A percentile compares a stretch with the other conserved stretches of the same genome.
Conservation (phyloP, 2,797 vertebrate genomes). For the Lacerta viridis region DNA sequence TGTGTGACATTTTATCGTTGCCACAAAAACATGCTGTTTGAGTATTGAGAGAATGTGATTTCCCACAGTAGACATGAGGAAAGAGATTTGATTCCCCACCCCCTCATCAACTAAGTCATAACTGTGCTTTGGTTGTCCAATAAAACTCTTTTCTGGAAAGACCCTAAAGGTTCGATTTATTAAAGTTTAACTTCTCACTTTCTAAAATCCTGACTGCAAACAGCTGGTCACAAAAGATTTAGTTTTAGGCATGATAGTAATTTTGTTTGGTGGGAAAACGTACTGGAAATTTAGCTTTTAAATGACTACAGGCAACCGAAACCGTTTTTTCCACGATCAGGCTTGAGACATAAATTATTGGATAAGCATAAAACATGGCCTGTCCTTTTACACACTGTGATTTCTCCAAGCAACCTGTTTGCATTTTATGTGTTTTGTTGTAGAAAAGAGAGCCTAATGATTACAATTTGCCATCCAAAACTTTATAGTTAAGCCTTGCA, state of each 20-base stretch:
- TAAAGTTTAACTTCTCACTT: slow-evolving; percentile 31
- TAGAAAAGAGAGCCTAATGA: slow-evolving; percentile 76
- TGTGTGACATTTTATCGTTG: slow-evolving; percentile 8
- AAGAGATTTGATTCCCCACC: not conserved
- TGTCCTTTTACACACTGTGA: slow-evolving; percentile 59
- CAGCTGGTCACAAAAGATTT: slow-evolving; percentile 59
- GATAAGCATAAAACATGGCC: slow-evolving; percentile 72
- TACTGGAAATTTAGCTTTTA: slow-evolving; percentile 71
- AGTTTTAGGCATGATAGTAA: slow-evolving; percentile 52
- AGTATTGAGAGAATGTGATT: slow-evolving; percentile 5
- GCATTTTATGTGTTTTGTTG: slow-evolving; percentile 73
- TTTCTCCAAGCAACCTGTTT: slow-evolving; percentile 73
- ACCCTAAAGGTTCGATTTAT: slow-evolving; percentile 28
- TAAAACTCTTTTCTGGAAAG: slow-evolving; percentile 37
- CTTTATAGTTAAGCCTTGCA: slow-evolving; percentile 80
- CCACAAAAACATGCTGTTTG: not conserved
- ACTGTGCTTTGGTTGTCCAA: slow-evolving; percentile 25
- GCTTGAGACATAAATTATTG: slow-evolving; percentile 70
- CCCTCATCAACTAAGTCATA: slow-evolving; percentile 16
- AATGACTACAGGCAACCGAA: slow-evolving; percentile 51
- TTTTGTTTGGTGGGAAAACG: slow-evolving; percentile 69
- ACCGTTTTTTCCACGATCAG: slow-evolving; percentile 68
- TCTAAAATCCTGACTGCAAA: slow-evolving; percentile 49
- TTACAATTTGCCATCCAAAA: slow-evolving; percentile 87
- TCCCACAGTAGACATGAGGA: slow-evolving; percentile 2